A percentile compares a stretch with the other conserved stretches of the same genome.
Conservation (phyloP, 2,888 invertebrate species). For the Hipparchia semele region DNA sequence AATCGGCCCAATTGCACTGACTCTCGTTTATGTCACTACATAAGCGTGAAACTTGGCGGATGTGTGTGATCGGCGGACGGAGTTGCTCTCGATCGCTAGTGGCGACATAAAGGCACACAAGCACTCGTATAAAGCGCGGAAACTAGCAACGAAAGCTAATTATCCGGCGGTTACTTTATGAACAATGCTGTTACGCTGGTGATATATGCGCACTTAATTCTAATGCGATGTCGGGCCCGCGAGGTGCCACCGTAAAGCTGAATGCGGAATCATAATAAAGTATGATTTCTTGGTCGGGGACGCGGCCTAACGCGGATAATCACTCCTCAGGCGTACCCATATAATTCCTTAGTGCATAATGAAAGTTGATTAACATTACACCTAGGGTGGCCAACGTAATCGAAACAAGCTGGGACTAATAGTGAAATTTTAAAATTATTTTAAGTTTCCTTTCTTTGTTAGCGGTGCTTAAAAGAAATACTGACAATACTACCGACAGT, state of each 20-base stretch:
- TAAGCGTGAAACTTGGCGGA: background rate
- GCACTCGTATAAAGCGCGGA: constrained; percentile 28
- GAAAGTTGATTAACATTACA: constrained; percentile 83
- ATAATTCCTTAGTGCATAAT: constrained; percentile 84
- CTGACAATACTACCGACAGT: background rate
- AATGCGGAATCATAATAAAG: constrained; percentile 78
- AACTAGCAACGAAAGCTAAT: constrained; percentile 63
- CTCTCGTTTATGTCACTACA: background rate
- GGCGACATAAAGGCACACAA: constrained; percentile 10
- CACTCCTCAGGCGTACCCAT: constrained; percentile 82
- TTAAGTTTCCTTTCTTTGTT: background rate
- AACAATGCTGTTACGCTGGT: constrained; percentile 65
- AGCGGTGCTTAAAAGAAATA: background rate
- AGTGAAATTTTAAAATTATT: background rate
- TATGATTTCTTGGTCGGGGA: constrained; percentile 81
- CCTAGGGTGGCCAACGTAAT: constrained; percentile 9
- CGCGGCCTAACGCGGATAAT: constrained; percentile 77
- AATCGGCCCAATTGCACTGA: background rate
- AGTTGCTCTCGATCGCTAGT: constrained; percentile 1
- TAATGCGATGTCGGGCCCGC: constrained; percentile 71
- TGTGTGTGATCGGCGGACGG: background rate
- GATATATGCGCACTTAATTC: constrained; percentile 78
- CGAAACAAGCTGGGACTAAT: background rate
- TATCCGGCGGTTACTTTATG: constrained; percentile 60
- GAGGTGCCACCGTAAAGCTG: constrained; percentile 68